Evolutionary conservation across 2,888 invertebrate species (phyloP).

Genomic region (Drosophila antonietae): DNA sequence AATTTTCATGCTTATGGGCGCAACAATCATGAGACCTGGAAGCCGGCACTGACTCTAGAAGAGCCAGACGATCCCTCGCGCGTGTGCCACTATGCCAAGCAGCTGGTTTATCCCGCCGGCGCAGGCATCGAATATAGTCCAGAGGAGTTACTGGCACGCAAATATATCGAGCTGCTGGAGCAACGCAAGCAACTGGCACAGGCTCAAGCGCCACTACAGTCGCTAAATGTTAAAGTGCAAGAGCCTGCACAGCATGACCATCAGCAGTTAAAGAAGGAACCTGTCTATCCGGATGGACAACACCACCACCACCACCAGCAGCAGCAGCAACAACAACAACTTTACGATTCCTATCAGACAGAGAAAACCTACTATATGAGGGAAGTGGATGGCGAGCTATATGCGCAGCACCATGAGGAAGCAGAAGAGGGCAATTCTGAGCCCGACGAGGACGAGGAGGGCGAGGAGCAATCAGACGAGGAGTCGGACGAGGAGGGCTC

Average conservation of each 20-base stretch:
- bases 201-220: constrained; percentile 26
- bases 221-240: constrained; percentile 9
- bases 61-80: constrained; percentile 84
- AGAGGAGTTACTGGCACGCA: constrained; percentile 82
- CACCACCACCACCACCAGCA: constrained; percentile 37
- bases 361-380: constrained; percentile 62
- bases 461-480: constrained; percentile 39
- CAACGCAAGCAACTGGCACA: constrained; percentile 43
- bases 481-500: constrained; percentile 42
- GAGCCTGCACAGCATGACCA: constrained; percentile 14
- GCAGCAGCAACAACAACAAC: constrained; percentile 11
- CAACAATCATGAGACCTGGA: constrained; percentile 84
- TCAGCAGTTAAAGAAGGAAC: constrained; percentile 13
- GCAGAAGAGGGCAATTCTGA: constrained; percentile 16
- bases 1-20: constrained; percentile 82
- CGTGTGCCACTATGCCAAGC: constrained; percentile 83
- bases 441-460: constrained; percentile 28
- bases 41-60: constrained; percentile 83
- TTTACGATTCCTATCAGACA: constrained; percentile 59
- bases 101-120: constrained; percentile 82
- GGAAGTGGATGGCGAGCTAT: constrained; percentile 55
- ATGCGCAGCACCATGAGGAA: constrained; percentile 33
- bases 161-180: constrained; percentile 65
- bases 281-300: constrained; percentile 20
- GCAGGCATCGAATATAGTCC: constrained; percentile 83